Evolutionary conservation across 2,888 invertebrate species (phyloP), one percentile per base, ranked within the genome.

Genomic region (Aplocera efformata): DNA sequence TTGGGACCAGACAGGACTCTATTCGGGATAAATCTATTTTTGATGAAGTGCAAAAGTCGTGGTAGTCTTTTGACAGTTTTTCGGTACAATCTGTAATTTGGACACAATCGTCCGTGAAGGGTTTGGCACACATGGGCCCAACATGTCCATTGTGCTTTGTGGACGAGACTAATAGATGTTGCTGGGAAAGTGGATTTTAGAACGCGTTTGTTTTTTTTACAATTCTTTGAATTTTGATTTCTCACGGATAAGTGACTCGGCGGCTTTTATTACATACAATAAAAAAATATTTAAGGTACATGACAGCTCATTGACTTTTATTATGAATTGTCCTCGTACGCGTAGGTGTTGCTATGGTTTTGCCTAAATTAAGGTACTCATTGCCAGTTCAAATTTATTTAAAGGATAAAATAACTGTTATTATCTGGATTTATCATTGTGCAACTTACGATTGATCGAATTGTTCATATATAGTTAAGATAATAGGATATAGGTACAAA

Each of bases 1-100:
- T 84, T 78, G 67, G 60, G 62, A 36, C 39, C 46, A 58, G 60
- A 64, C 67, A 66, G 67, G 54, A 82, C 82, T 82, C 79, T 84
- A 2, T 69, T 61, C 43, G 60, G 60, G 68, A 71, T 83, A 85
- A 85, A 86, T 86, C 67, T 76, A 77, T 76, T 69, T 86, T 86
- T 88, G 86, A 86, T 88, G 86, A 86, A 88, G 83, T 88, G 84
- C 80, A 84, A 84, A 76, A 85, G 84, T 82, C 80, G 74, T 67
- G 70, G 63, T 67, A 63, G 64, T 66, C 68, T 64, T 71, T 80
- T 79, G 76, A 71, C 73, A 70, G 69, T 69, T 72, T 79, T 76
- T 78, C 63, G 63, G 67, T 71, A 59, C 58, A 70, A 58, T 71
- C 65, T 65, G 68, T 72, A 72, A 77, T 78, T 78, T 72, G 69